Percentiles rank a stretch among this genome's conserved stretches.
Conservation (phyloP, 30 jellyfish, hydroid and myxozoan species). For the Thelohanellus kitauei region DNA sequence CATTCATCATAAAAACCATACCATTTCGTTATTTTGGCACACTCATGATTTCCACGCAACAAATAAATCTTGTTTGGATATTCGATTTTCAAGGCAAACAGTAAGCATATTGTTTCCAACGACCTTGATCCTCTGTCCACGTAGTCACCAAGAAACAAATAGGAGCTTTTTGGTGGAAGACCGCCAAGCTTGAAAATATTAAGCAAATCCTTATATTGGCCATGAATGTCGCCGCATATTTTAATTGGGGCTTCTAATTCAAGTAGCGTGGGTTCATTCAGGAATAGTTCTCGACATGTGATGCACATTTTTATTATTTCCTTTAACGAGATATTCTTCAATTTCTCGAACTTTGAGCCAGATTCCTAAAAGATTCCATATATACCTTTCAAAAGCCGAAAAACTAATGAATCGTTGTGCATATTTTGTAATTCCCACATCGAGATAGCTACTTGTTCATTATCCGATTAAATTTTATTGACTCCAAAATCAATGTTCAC, state of each 20-base stretch:
- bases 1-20: neutral
- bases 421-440: no score
- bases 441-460: no score
- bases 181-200: neutral
- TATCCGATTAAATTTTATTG: no score
- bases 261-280: neutral
- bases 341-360: no score
- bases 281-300: neutral
- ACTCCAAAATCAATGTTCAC: no score
- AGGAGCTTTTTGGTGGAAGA: neutral
- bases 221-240: neutral
- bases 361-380: no score
- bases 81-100: neutral
- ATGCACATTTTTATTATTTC: no score
- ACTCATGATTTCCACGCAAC: neutral
- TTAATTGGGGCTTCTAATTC: neutral
- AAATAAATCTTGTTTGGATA: neutral
- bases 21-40: neutral
- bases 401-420: no score
- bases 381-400: no score
- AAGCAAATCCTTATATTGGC: neutral
- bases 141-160: neutral
- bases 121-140: neutral
- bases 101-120: neutral
- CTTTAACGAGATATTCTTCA: no score